Evolutionary conservation across 1,140 invertebrate species (phyloP).

Genomic region (roundworm (Caenorhabditis elegans)): WBcel235 BX284602.5:8903501-8904000

Average conservation of each 20-base stretch:
- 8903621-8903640: not conserved
- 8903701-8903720: constrained; percentile 40
- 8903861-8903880: constrained; percentile 42
- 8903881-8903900: not conserved
- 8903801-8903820: not conserved
- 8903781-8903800: constrained; percentile 5
- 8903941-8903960: not conserved
- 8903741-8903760: no score
- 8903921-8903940: not conserved
- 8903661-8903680: constrained; percentile 29
- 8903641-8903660: constrained; percentile 21
- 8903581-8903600: not conserved
- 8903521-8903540: not conserved
- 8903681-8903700: constrained; percentile 44
- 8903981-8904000: not conserved
- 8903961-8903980: not conserved
- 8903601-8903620: constrained; percentile 29
- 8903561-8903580: not conserved
- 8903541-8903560: not conserved
- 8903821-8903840: not conserved
- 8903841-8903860: constrained; percentile 42
- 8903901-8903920: not conserved
- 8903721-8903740: no score
- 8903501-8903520: not conserved
- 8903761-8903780: not conserved